These are phyloP conservation scores for Hydrophis major DNA, from an alignment of 2,797 vertebrate genomes.

Conservation along the genomic window DNA sequence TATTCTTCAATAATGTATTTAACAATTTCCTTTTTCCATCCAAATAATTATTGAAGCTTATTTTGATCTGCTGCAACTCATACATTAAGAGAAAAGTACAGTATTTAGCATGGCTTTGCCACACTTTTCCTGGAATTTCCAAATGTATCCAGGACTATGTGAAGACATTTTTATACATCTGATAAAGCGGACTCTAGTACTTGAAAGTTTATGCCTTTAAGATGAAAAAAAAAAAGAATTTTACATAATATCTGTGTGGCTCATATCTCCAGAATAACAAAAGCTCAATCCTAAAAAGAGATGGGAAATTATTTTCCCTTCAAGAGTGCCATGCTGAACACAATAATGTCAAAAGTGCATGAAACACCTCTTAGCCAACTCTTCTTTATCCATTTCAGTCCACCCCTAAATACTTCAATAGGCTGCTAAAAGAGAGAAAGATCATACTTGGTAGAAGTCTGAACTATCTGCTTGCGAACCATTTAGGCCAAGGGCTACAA, in stretches of 20 bases:
- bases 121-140: background rate
- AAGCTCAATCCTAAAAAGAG: background rate
- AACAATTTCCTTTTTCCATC: background rate
- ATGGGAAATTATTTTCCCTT: background rate
- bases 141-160: background rate
- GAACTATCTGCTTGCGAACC: background rate
- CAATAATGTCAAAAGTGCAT: background rate
- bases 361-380: background rate
- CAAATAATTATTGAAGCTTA: background rate
- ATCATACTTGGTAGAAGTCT: background rate
- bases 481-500: background rate
- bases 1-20: background rate
- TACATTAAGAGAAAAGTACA: background rate
- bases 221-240: background rate
- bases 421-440: background rate
- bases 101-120: background rate
- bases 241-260: background rate
- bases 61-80: background rate
- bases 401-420: no score
- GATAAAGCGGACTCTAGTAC: background rate
- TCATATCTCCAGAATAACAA: background rate
- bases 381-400: background rate
- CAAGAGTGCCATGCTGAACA: background rate
- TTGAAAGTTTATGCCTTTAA: background rate
- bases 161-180: background rate